Evolutionary conservation across 2,113 vertebrate species (phyloP).

Genomic region (Ahaetulla prasina): DNA sequence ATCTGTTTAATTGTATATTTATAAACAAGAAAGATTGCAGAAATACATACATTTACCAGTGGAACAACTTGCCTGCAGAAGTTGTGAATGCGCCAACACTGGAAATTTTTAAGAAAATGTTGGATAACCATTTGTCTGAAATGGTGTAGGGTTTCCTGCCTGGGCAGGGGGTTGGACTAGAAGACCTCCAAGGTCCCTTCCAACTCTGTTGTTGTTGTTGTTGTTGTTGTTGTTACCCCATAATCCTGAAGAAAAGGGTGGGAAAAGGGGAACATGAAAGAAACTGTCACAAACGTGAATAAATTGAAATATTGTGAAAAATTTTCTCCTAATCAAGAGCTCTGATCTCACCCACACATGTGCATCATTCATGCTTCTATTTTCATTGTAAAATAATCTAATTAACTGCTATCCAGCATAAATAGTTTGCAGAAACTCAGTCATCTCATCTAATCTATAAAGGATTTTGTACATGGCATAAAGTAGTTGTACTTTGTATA

Average conservation of each 20-base stretch:
- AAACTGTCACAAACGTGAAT: background rate
- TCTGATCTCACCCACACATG: conserved; percentile 27
- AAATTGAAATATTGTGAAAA: conserved; percentile 7
- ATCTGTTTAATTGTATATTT: background rate
- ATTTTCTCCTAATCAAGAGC: conserved; percentile 19
- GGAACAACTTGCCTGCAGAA: too few relatives aligned
- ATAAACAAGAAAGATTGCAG: background rate
- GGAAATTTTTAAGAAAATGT: too few relatives aligned
- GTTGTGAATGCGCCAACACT: too few relatives aligned
- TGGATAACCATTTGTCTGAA: too few relatives aligned
- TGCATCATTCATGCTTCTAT: conserved; percentile 17
- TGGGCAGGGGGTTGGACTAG: too few relatives aligned
- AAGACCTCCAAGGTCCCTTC: too few relatives aligned
- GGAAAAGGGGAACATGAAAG: background rate
- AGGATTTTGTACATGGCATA: background rate
- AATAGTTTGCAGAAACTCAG: background rate
- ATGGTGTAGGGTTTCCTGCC: too few relatives aligned
- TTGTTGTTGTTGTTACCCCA: too few relatives aligned
- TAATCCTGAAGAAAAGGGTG: background rate
- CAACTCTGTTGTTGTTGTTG: too few relatives aligned
- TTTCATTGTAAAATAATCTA: conserved; percentile 45
- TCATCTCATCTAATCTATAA: background rate
- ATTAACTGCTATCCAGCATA: conserved; percentile 29
- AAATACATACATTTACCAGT: background rate
- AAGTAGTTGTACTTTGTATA: background rate